phyloP scores from a whole-genome alignment of 2,888 invertebrate species.

The Hypsopygia costalis region DNA sequence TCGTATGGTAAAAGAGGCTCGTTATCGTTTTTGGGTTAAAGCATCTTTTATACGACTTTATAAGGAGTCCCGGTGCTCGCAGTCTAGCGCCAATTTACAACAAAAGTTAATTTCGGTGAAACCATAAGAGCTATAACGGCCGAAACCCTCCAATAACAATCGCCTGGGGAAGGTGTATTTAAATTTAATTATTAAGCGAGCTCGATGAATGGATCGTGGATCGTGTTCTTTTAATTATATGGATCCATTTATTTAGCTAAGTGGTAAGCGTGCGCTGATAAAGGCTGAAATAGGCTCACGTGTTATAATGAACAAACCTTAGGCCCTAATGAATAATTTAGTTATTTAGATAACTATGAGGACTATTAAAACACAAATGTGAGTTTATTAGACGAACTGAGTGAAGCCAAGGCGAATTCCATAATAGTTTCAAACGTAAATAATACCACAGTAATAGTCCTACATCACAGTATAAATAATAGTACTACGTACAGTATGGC shows the following conservation, averaged over 20 bases:
- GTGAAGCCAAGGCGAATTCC: too few species aligned
- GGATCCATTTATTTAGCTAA: background rate
- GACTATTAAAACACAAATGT: too few species aligned
- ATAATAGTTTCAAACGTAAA: too few species aligned
- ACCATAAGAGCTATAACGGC: constrained; percentile 25
- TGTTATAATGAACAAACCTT: too few species aligned
- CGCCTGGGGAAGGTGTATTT: constrained; percentile 16
- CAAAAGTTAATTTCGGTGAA: constrained; percentile 32
- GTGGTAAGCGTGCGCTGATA: background rate
- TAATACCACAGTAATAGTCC: too few species aligned
- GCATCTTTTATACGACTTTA: constrained; percentile 50
- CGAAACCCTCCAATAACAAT: constrained; percentile 21
- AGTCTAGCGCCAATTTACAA: constrained; percentile 23
- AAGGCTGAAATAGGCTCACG: too few species aligned
- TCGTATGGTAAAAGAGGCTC: constrained; percentile 52
- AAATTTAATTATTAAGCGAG: constrained; percentile 18
- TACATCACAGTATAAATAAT: too few species aligned
- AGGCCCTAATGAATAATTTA: too few species aligned
- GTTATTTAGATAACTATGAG: too few species aligned
- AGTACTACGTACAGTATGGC: too few species aligned
- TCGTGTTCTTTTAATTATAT: background rate
- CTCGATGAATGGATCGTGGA: constrained; percentile 3
- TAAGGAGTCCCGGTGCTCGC: constrained; percentile 34
- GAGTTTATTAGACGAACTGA: too few species aligned
- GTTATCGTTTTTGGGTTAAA: constrained; percentile 58